Conservation (phyloP, 2,888 invertebrate genomes). For the Tachina fera region DNA sequence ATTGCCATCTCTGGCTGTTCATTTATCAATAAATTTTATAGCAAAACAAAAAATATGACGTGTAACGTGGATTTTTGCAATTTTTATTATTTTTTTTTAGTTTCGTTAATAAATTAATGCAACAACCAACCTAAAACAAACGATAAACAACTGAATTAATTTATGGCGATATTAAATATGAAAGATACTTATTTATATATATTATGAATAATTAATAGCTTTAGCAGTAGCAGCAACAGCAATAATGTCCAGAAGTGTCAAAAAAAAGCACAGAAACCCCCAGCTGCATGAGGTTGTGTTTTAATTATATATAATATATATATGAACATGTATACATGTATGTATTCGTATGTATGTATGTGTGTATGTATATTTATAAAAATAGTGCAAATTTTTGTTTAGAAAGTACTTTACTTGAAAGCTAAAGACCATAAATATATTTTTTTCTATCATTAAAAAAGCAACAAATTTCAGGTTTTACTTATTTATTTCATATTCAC, state of each 20-base stretch:
- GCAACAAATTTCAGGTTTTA: constrained; percentile 26
- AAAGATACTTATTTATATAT: constrained; percentile 23
- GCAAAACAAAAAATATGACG: constrained; percentile 13
- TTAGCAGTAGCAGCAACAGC: not conserved
- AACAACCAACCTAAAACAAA: no score
- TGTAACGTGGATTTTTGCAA: constrained; percentile 36
- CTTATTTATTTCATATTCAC: constrained; percentile 10
- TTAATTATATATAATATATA: constrained; percentile 32
- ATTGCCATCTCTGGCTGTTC: not conserved
- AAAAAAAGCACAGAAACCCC: no score
- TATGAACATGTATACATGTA: not conserved
- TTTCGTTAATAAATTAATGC: no score
- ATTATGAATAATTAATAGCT: constrained; percentile 37
- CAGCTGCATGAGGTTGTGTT: constrained; percentile 32
- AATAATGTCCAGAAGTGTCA: not conserved
- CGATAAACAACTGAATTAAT: constrained; percentile 42
- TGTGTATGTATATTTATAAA: not conserved
- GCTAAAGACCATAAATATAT: not conserved
- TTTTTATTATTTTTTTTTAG: not conserved
- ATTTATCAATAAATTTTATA: constrained; percentile 28
- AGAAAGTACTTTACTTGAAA: constrained; percentile 36
- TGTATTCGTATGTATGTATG: no score
- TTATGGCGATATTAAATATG: constrained; percentile 42
- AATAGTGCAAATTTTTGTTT: constrained; percentile 45
- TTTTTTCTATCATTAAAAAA: constrained; percentile 16